These are phyloP conservation scores for Morone chrysops DNA, from an alignment of 2,113 vertebrate genomes.

Conservation along the genomic window DNA sequence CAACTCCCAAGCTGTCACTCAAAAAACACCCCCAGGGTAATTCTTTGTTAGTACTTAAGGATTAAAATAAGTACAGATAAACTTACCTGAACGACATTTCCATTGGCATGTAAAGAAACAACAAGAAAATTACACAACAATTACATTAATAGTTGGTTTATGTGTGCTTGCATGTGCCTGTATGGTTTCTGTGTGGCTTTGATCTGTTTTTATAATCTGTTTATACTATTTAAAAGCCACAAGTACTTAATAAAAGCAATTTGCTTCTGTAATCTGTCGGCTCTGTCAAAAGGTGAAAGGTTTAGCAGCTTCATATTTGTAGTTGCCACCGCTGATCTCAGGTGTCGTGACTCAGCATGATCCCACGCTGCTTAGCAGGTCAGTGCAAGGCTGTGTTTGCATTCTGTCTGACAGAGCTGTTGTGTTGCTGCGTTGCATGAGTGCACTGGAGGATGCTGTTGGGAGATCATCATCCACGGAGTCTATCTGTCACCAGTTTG, in stretches of 20 bases:
- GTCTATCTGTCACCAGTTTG: slow-evolving; percentile 53
- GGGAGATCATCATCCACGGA: slow-evolving; percentile 36
- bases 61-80: slow-evolving; percentile 40
- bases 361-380: slow-evolving; percentile 68
- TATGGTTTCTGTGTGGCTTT: neutral
- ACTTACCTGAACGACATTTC: slow-evolving; percentile 40
- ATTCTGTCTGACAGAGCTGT: slow-evolving; percentile 73
- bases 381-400: slow-evolving; percentile 64
- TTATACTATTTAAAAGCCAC: neutral
- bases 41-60: slow-evolving; percentile 51
- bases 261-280: slow-evolving; percentile 13
- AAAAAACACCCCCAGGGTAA: slow-evolving; percentile 48
- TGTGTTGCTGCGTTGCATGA: slow-evolving; percentile 68
- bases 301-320: slow-evolving; percentile 52
- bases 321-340: slow-evolving; percentile 38
- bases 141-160: neutral
- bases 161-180: neutral
- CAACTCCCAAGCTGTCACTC: slow-evolving; percentile 53
- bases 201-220: neutral
- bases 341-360: slow-evolving; percentile 66
- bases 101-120: slow-evolving; percentile 34
- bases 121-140: neutral
- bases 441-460: slow-evolving; percentile 56
- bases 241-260: slow-evolving; percentile 20
- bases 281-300: slow-evolving; percentile 54